Percentiles rank a stretch among this genome's conserved stretches.
Conservation (phyloP, 2,113 vertebrate genomes). For the Circaetus gallicus region DNA sequence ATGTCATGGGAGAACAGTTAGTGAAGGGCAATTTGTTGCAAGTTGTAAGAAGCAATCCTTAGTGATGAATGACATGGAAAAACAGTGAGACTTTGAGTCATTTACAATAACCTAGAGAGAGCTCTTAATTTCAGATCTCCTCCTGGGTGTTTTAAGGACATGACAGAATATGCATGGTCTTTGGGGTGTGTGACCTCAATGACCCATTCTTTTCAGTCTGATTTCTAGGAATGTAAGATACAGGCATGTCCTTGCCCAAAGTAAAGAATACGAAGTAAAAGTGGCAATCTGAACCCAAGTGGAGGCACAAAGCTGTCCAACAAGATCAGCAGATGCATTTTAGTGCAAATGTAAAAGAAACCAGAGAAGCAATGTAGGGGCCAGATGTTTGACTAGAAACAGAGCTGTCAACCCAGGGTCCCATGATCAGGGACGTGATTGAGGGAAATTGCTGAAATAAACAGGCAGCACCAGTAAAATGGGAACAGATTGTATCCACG, state of each 20-base stretch:
- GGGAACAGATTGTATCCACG: background rate
- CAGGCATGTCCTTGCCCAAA: background rate
- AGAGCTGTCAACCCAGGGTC: background rate
- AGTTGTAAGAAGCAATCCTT: background rate
- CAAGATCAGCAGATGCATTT: background rate
- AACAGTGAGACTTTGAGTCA: background rate
- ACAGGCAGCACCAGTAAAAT: background rate
- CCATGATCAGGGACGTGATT: rapidly evolving
- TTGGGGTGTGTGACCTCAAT: background rate
- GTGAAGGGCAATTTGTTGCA: background rate
- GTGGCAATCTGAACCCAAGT: background rate
- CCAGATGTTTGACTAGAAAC: background rate
- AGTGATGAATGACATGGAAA: background rate
- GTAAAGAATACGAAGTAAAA: background rate
- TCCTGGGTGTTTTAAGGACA: background rate
- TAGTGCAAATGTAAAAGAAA: background rate
- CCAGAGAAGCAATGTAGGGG: background rate
- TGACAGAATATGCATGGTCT: background rate
- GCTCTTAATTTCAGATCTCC: background rate
- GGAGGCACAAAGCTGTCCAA: background rate
- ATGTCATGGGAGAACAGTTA: background rate
- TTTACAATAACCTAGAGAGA: background rate
- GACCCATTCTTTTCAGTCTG: background rate
- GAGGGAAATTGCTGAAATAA: background rate
- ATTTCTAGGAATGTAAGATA: background rate